phyloP scores from a whole-genome alignment of 2,113 vertebrate species.

The Pachypanchax playfairii region DNA sequence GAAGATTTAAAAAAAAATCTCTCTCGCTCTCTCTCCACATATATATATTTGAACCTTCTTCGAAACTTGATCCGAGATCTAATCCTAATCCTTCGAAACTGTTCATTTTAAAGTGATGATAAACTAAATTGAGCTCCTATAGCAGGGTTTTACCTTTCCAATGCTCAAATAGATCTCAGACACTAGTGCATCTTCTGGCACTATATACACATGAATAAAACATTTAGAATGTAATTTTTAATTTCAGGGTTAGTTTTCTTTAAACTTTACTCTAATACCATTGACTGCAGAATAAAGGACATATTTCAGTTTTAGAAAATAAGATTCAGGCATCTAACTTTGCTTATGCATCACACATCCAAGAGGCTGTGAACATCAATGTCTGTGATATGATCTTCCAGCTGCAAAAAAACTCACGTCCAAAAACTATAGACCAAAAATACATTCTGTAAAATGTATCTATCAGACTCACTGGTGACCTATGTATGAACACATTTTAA shows the following conservation, averaged over 20 bases:
- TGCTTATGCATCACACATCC: conserved; percentile 15
- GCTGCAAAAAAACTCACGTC: conserved; percentile 28
- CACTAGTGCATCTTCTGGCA: neutral
- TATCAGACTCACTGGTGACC: conserved; percentile 30
- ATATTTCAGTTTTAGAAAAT: neutral
- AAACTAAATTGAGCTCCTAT: conserved; percentile 16
- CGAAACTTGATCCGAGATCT: conserved; percentile 17
- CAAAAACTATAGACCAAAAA: conserved; percentile 17
- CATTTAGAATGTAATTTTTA: too few species aligned
- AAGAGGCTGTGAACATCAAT: conserved; percentile 24
- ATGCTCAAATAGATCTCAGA: neutral
- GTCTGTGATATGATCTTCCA: conserved; percentile 36
- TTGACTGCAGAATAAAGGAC: neutral
- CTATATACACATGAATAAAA: too few species aligned
- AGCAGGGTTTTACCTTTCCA: conserved; percentile 2
- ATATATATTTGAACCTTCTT: conserved; percentile 7
- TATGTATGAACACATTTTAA: neutral
- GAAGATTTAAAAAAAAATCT: neutral
- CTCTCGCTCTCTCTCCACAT: too few species aligned
- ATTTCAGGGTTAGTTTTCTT: too few species aligned
- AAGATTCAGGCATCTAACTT: conserved; percentile 31
- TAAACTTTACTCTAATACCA: too few species aligned
- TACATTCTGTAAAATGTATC: neutral
- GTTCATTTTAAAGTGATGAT: conserved; percentile 1
- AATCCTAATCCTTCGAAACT: conserved; percentile 27